phyloP scores from a whole-genome alignment of 1,140 invertebrate genomes.

The Lordiphosa collinella region DNA sequence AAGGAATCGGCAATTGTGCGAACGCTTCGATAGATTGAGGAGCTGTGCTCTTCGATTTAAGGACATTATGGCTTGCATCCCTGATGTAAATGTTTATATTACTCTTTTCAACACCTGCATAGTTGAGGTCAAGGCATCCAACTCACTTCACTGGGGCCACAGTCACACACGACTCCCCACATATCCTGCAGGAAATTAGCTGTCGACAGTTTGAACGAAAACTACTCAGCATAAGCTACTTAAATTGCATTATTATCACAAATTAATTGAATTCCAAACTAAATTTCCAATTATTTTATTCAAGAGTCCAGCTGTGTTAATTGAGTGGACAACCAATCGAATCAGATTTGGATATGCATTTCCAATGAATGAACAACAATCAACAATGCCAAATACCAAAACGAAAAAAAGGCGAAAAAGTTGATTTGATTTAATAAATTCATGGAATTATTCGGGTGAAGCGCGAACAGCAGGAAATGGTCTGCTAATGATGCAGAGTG shows the following conservation, averaged over 20 bases:
- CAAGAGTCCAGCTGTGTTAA: conserved; percentile 27
- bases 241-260: conserved; percentile 47
- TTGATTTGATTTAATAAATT: conserved; percentile 49
- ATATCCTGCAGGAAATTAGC: conserved; percentile 21
- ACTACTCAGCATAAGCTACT: conserved; percentile 27
- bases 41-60: too few species aligned
- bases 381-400: conserved; percentile 13
- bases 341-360: conserved; percentile 12
- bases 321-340: conserved; percentile 13
- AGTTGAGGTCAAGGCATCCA: too few species aligned
- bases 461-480: conserved; percentile 9
- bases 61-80: too few species aligned
- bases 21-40: too few species aligned
- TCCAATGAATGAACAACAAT: conserved; percentile 7
- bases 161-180: neutral
- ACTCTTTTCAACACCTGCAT: too few species aligned
- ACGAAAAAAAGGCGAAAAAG: conserved; percentile 5
- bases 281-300: conserved; percentile 40
- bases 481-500: conserved; percentile 3
- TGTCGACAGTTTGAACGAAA: conserved; percentile 15
- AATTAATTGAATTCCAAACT: conserved; percentile 38
- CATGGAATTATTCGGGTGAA: conserved; percentile 18
- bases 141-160: neutral
- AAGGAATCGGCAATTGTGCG: too few species aligned
- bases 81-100: too few species aligned